Conservation (phyloP, 2,113 vertebrate species). For the Chionodraco myersi region DNA sequence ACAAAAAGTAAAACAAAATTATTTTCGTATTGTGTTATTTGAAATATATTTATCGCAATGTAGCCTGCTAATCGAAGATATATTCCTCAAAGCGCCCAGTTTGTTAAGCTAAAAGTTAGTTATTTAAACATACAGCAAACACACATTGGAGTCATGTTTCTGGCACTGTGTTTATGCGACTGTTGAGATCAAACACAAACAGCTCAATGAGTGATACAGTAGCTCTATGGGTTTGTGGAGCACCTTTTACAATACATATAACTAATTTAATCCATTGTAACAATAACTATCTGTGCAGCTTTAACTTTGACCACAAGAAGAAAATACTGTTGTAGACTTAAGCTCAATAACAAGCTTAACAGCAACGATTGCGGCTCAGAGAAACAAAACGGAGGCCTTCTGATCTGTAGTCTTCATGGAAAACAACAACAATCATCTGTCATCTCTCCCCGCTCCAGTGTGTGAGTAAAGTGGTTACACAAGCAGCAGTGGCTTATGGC, state of each 20-base stretch:
- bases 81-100: too few relatives aligned
- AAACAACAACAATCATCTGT: constrained; percentile 23
- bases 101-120: neutral
- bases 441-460: constrained; percentile 6
- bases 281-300: neutral
- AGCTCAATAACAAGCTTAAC: constrained; percentile 8
- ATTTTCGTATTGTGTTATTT: too few relatives aligned
- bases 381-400: neutral
- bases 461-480: constrained; percentile 37
- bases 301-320: constrained; percentile 4
- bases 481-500: constrained; percentile 45
- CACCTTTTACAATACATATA: neutral
- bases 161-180: neutral
- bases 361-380: neutral
- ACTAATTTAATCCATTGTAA: neutral
- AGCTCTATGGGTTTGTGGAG: neutral
- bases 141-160: neutral
- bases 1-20: too few relatives aligned
- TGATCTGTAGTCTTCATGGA: constrained; percentile 10
- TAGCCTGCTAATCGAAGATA: too few relatives aligned
- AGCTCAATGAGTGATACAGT: neutral
- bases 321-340: neutral
- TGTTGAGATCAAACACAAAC: neutral
- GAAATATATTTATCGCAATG: too few relatives aligned
- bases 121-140: neutral